Percentiles rank a stretch among this genome's conserved stretches.
Conservation (phyloP, 1,140 invertebrate species). For the Chionoecetes opilio region DNA sequence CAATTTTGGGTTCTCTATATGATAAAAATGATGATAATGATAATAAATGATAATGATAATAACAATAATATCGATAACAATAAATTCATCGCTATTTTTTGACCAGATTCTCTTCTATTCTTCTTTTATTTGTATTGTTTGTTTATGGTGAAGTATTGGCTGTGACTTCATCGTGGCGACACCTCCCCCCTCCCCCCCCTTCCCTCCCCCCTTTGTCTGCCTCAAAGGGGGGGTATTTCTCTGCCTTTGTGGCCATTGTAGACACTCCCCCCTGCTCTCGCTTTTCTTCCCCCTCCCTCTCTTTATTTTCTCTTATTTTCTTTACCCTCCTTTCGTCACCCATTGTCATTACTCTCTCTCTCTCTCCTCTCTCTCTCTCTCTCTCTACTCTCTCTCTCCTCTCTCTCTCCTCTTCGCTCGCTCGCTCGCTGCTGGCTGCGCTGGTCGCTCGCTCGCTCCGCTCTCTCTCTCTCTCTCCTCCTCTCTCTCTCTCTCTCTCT, state of each 20-base stretch:
- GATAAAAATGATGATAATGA: not conserved
- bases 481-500: conserved; percentile 44
- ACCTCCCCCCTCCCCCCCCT: not conserved
- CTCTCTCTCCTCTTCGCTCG: not conserved
- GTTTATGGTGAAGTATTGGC: not conserved
- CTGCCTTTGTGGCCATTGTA: not conserved
- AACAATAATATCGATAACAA: not conserved
- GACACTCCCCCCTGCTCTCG: not conserved
- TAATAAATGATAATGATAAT: not conserved
- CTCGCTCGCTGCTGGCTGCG: too few relatives aligned
- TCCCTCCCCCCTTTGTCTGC: not conserved
- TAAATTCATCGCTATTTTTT: not conserved
- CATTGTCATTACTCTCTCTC: not conserved
- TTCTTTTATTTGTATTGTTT: not conserved
- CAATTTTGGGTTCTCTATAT: not conserved
- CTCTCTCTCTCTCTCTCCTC: conserved; percentile 39
- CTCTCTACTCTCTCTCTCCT: not conserved
- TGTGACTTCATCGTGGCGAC: not conserved
- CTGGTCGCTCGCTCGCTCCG: not conserved
- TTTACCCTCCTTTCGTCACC: not conserved
- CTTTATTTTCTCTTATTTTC: not conserved
- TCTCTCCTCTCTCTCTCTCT: not conserved
- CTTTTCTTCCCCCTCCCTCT: not conserved
- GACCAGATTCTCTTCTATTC: not conserved
- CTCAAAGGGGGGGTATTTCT: not conserved